Base-by-base conservation (phyloP, 2,888 invertebrate genomes). In the Hymenopus coronatus region DNA sequence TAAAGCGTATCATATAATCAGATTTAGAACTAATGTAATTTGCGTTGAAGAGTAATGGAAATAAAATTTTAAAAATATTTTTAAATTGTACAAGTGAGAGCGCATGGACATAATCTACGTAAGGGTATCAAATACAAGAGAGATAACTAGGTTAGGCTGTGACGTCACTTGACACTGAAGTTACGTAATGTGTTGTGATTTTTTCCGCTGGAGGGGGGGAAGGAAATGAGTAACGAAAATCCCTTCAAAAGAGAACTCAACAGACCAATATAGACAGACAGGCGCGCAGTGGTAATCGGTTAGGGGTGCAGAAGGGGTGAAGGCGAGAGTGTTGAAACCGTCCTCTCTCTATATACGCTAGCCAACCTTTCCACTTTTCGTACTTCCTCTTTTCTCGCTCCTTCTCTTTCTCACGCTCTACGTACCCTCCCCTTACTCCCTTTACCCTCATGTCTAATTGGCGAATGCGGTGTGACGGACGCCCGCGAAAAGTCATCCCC, bases 401-500 rank as follows among this genome's bases (percentile, higher is more conserved):
- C 30, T 20, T 85, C 28, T 84, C 81, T 82, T 40, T 82, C 81
- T 87, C 46, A 30, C 83, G 40, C 83, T 87, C 83, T 84, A 46
- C 83, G 28, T 30, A n/a, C 83, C 87, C 83, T 27, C 40, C 86
- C 89, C 90, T 90, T 88, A 54, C 87, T 89, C 85, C 89, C 85
- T 86, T 81, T 54, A 88, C 40, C 27, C 88, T 83, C 88, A 89
- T 90, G 91, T 90, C 90, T 91, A 91, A 91, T 91, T 91, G 91
- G 91, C 90, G 91, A 90, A 90, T 90, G 90, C 89, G 91, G 91
- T 90, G 90, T 90, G 90, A 90, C 88, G 89, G 90, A 89, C 88
- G 87, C 88, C 88, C 89, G 90, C 89, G 90, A 89, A 89, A 89
- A 90, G 90, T 89, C 89, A 87, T 81, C 89, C 87, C 85, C 40